These are phyloP conservation scores for Laterallus jamaicensis DNA, from an alignment of 2,113 vertebrate species.

Conservation along the genomic window DNA sequence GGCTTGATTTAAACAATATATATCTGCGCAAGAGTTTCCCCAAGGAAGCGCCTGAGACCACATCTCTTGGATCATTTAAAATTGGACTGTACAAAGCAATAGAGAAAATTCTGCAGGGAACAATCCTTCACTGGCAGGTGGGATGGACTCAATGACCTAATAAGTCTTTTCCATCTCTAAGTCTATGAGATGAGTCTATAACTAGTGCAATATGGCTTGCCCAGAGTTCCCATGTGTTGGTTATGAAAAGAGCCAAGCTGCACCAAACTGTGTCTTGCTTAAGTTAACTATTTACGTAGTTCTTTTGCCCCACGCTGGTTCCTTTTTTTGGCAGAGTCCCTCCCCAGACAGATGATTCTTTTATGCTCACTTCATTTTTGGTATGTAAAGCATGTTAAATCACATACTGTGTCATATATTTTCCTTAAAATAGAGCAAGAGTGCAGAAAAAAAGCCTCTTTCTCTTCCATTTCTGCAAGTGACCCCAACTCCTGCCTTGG, in stretches of 20 bases:
- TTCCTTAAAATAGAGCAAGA: background rate
- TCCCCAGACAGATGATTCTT: background rate
- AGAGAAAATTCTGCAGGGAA: conserved; percentile 43
- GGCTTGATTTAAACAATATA: conserved; percentile 17
- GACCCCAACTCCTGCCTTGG: background rate
- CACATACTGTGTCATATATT: background rate
- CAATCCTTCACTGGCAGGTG: conserved; percentile 63
- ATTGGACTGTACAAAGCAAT: conserved; percentile 36
- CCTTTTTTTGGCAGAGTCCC: background rate
- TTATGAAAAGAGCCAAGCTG: background rate
- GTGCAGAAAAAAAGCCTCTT: background rate
- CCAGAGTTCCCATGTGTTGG: background rate
- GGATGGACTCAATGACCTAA: conserved; percentile 42
- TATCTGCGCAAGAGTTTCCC: conserved; percentile 30
- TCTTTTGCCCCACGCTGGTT: background rate
- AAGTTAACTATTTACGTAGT: background rate
- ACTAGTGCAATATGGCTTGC: conserved; percentile 22
- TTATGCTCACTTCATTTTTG: background rate
- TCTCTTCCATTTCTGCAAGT: background rate
- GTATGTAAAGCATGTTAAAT: background rate
- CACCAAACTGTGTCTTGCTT: conserved; percentile 10
- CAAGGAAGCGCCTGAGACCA: conserved; percentile 48
- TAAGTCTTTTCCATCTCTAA: conserved; percentile 34
- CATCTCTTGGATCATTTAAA: conserved; percentile 58
- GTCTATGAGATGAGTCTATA: conserved; percentile 20